phyloP scores from a whole-genome alignment of 2,113 vertebrate species.

The Tricholaema leucomelas region DNA sequence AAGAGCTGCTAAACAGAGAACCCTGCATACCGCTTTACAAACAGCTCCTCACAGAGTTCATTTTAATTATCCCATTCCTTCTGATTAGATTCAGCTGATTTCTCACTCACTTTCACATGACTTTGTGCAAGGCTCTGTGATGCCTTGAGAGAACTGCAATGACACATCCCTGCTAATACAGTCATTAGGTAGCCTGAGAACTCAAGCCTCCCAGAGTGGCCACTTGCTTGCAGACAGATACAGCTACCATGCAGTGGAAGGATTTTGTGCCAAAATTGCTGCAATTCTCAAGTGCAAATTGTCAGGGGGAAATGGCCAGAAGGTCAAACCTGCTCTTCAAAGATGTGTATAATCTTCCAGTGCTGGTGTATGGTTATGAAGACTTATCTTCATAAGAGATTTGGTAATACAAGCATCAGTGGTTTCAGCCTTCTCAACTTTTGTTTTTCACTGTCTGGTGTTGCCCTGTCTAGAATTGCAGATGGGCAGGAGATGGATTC shows the following conservation, averaged over 20 bases:
- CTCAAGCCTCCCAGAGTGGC: not conserved
- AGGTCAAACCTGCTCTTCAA: not conserved
- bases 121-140: not conserved
- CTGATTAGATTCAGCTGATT: slow-evolving; percentile 53
- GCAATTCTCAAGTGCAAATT: not conserved
- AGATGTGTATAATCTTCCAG: not conserved
- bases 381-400: not conserved
- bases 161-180: not conserved
- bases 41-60: not conserved
- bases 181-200: not conserved
- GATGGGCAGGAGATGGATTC: not conserved
- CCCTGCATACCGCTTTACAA: not conserved
- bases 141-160: slow-evolving; percentile 19
- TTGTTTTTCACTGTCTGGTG: not conserved
- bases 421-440: not conserved
- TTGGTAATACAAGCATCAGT: not conserved
- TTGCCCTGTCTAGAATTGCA: not conserved
- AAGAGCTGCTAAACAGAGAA: not conserved
- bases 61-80: slow-evolving; percentile 47
- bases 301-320: not conserved
- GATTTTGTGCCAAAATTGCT: not conserved
- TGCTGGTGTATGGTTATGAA: too few species aligned
- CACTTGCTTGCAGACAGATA: not conserved
- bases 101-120: slow-evolving; percentile 50
- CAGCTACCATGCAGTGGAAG: not conserved